A percentile compares a stretch with the other conserved stretches of the same genome.
phyloP scores from a whole-genome alignment of 2,113 vertebrate genomes.

The Numida meleagris region DNA sequence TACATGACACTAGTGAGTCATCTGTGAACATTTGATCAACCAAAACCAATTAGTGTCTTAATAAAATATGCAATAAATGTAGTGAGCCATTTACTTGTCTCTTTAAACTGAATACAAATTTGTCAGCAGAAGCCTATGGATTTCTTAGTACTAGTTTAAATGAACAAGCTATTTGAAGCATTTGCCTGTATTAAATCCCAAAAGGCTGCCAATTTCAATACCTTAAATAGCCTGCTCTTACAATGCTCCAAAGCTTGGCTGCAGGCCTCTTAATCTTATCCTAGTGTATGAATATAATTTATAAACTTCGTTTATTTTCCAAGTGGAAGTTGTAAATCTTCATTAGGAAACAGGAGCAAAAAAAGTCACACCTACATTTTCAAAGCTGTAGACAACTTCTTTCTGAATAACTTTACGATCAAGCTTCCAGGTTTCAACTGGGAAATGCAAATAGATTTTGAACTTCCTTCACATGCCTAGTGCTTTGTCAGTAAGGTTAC shows the following conservation, averaged over 20 bases:
- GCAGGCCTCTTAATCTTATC: background rate
- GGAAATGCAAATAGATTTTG: constrained; percentile 54
- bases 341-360: constrained; percentile 3
- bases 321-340: constrained; percentile 28
- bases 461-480: constrained; percentile 44
- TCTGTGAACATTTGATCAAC: background rate
- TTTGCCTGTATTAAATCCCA: background rate
- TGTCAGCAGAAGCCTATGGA: background rate
- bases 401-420: background rate
- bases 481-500: constrained; percentile 70
- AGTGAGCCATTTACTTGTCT: background rate
- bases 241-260: background rate
- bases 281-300: background rate
- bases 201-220: background rate
- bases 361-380: background rate
- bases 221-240: background rate
- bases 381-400: background rate
- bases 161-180: background rate
- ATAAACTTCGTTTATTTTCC: background rate
- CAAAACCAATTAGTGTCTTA: background rate
- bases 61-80: background rate
- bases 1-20: background rate
- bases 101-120: background rate
- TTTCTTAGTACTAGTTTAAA: background rate
- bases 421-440: constrained; percentile 25